Evolutionary conservation across 1,140 invertebrate species (phyloP).

Genomic region (Drosophila burlai): DNA sequence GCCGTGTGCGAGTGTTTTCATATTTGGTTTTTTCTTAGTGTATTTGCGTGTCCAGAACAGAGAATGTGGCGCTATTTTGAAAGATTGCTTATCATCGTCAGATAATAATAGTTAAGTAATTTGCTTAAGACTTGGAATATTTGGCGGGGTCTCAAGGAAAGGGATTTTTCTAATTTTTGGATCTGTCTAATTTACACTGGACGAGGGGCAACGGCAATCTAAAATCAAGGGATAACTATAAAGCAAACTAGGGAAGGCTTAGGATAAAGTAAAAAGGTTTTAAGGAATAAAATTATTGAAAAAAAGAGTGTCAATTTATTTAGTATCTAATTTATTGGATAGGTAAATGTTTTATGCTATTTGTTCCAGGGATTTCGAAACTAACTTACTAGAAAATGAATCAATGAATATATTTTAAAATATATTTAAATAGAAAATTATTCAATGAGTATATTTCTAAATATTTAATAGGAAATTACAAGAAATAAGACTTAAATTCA

Average conservation of each 20-base stretch:
- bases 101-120: not conserved
- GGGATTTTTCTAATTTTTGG: not conserved
- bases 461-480: not conserved
- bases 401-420: not conserved
- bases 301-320: not conserved
- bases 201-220: not conserved
- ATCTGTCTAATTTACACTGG: not conserved
- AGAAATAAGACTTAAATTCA: not conserved
- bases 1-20: conserved; percentile 35
- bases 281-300: not conserved
- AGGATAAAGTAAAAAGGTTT: not conserved
- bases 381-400: not conserved
- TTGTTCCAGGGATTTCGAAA: not conserved
- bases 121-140: not conserved
- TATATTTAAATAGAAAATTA: not conserved
- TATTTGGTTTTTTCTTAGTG: conserved; percentile 15
- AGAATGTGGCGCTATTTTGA: conserved; percentile 38
- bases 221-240: not conserved
- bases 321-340: not conserved
- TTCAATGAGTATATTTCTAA: not conserved
- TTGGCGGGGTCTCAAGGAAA: not conserved
- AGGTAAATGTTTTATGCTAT: not conserved
- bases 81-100: conserved; percentile 30
- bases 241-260: not conserved
- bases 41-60: conserved; percentile 52